Conservation (phyloP, 2,888 invertebrate genomes). For the Agrochola lychnidis region DNA sequence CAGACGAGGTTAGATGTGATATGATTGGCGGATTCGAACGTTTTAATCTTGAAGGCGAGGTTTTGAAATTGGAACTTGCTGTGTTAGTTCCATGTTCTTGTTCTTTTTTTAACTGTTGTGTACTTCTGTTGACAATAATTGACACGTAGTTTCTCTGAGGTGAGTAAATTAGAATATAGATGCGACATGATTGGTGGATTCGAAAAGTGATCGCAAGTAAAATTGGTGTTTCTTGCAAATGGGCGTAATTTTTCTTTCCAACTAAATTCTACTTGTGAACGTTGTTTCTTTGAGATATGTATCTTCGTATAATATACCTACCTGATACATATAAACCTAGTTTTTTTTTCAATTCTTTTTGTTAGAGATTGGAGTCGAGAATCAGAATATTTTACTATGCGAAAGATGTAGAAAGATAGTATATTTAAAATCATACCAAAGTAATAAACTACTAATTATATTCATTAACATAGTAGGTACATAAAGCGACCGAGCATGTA, state of each 20-base stretch:
- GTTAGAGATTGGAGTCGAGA: not conserved
- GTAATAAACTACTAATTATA: conserved; percentile 30
- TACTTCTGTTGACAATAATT: too few species aligned
- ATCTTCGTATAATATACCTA: not conserved
- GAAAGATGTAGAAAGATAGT: conserved; percentile 1
- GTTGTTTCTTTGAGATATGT: not conserved
- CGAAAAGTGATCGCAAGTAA: not conserved
- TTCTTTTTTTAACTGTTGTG: too few species aligned
- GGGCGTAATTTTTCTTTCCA: not conserved
- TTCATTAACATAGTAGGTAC: conserved; percentile 35
- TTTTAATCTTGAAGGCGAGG: too few species aligned
- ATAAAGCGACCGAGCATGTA: conserved; percentile 54
- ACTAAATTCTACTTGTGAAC: not conserved
- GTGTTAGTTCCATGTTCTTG: not conserved
- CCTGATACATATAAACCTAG: not conserved
- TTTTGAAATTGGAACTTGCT: not conserved
- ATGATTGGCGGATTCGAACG: not conserved
- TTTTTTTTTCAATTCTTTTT: not conserved
- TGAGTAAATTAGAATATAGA: not conserved
- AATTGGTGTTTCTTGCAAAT: too few species aligned
- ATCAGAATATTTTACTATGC: not conserved
- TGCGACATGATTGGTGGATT: not conserved
- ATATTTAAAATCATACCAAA: conserved; percentile 36
- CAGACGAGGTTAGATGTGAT: not conserved
- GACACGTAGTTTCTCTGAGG: not conserved